Evolutionary conservation across 2,888 invertebrate species (phyloP), one percentile per base, ranked within the genome.

Genomic region (Stegana nigrithorax): DNA sequence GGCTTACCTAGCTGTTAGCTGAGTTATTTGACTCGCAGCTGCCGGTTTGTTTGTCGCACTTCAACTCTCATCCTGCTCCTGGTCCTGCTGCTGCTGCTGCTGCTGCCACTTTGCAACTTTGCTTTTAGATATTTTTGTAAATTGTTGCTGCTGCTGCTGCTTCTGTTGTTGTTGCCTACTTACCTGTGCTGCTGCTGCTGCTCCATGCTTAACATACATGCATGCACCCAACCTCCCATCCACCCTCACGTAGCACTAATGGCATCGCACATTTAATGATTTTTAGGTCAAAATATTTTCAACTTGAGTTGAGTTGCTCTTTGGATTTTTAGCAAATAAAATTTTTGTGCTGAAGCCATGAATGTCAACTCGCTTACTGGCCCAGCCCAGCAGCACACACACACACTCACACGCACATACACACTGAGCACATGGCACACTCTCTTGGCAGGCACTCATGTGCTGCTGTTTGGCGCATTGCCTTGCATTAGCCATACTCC

Each of bases 1-100:
- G 61, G 58, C 42, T 56, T 60, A 62, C 66, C 68, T 60, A 63
- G 75, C 71, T 78, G 75, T 79, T 72, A 79, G 78, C 75, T 78
- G 80, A 75, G 74, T 80, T 75, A 75, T 80, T 75, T 69, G 75
- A 73, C 70, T 72, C 72, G 72, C 75, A 78, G 75, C 72, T 75
- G 80, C 72, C 75, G 68, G 39, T 19, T 57, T 42, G 53, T 42
- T 39, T 17, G 8, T 10, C 56, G 29, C 7, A 25, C 14, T 10
- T 25, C 51, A 39, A n/a, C 5, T 17, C 39, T 2, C 5, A 36
- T 8, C 39, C 6, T 39, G 5, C 39, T 39, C 3, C 12, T n/a
- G n/a, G n/a, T n/a, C n/a, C n/a, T n/a, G n/a, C n/a, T n/a, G 32
- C n/a, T n/a, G n/a, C n/a, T n/a, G n/a, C n/a, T 10, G 17, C 5